Percentiles rank a stretch among this genome's conserved stretches.
phyloP scores from a whole-genome alignment of 2,113 vertebrate species.

The Sinocyclocheilus anshuiensis region DNA sequence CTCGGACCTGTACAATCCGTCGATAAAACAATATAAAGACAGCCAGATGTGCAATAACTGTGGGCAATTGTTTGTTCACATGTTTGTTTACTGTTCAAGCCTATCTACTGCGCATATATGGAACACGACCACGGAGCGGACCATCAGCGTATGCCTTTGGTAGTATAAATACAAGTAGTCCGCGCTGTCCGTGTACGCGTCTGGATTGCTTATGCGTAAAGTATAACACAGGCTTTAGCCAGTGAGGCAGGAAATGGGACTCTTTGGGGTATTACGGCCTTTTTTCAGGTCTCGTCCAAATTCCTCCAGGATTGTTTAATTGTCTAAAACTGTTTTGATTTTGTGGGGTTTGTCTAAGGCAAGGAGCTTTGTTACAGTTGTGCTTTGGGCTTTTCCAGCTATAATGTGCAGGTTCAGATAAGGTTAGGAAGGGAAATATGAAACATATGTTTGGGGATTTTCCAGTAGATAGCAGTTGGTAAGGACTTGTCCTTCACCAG shows the following conservation, averaged over 20 bases:
- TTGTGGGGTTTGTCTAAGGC: not conserved
- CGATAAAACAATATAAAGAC: too few relatives aligned
- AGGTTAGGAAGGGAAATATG: not conserved
- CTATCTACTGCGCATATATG: too few relatives aligned
- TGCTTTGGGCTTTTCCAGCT: not conserved
- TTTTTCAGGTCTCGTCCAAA: slow-evolving; percentile 22
- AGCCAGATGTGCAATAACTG: too few relatives aligned
- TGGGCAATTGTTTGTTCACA: too few relatives aligned
- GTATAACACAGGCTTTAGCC: not conserved
- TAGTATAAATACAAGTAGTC: too few relatives aligned
- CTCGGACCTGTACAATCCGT: too few relatives aligned
- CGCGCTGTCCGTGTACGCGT: too few relatives aligned
- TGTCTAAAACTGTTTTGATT: slow-evolving; percentile 32
- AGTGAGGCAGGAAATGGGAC: not conserved
- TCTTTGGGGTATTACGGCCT: not conserved
- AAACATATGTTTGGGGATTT: slow-evolving; percentile 4
- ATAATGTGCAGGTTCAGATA: not conserved
- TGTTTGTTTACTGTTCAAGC: too few relatives aligned
- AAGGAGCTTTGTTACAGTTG: not conserved
- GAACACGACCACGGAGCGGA: too few relatives aligned
- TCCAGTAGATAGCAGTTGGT: not conserved
- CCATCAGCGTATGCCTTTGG: too few relatives aligned
- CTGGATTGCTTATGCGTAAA: too few relatives aligned
- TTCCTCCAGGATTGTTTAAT: slow-evolving; percentile 47
- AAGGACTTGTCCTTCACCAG: not conserved